A percentile compares a stretch with the other conserved stretches of the same genome.
phyloP scores from a whole-genome alignment of 2,797 vertebrate species.

The Limosa lapponica region DNA sequence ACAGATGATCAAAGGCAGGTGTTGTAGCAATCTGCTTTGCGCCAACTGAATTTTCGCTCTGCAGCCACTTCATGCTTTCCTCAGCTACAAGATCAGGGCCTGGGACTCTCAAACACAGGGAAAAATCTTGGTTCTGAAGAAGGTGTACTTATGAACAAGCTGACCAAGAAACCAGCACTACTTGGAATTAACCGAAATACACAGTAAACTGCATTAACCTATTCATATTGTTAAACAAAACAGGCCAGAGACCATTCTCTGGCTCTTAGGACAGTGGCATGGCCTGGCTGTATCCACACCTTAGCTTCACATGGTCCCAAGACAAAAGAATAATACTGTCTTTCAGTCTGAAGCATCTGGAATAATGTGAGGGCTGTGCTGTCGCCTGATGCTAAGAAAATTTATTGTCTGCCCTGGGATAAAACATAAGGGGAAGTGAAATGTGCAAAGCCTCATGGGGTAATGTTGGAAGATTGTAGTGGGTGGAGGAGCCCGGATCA shows the following conservation, averaged over 20 bases:
- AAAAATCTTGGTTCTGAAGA: background rate
- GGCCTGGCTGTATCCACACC: background rate
- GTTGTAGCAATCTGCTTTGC: background rate
- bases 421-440: background rate
- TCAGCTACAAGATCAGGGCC: background rate
- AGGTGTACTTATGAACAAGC: background rate
- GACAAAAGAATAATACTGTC: background rate
- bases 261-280: background rate
- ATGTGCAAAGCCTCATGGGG: background rate
- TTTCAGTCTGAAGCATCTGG: background rate
- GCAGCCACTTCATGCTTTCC: background rate
- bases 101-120: background rate
- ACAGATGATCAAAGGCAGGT: background rate
- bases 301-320: background rate
- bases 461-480: background rate
- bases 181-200: background rate
- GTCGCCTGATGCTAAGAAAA: accelerated
- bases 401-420: background rate
- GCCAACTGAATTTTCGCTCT: background rate
- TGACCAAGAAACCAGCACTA: background rate
- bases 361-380: background rate
- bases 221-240: background rate
- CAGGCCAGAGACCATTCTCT: background rate
- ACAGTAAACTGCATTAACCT: background rate
- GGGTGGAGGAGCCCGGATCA: background rate